Evolutionary conservation across 2,888 invertebrate species (phyloP).

Genomic region (Pyrgus malvae): DNA sequence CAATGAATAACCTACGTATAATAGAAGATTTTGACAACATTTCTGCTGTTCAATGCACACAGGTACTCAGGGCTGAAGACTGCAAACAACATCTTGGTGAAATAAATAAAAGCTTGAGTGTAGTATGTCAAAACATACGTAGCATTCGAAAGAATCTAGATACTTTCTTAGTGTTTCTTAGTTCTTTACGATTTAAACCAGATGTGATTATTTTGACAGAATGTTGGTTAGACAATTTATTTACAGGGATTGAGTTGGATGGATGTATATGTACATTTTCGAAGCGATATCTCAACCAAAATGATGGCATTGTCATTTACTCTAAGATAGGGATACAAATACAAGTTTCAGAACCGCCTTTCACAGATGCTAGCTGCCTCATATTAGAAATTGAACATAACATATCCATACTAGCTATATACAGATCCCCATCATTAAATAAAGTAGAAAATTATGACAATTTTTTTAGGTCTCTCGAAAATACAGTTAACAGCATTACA

Average conservation of each 20-base stretch:
- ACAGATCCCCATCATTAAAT: neutral
- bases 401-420: neutral
- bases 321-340: neutral
- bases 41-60: no score
- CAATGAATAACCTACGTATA: no score
- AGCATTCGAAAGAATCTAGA: neutral
- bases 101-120: no score
- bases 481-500: neutral
- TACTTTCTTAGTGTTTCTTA: neutral
- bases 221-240: neutral
- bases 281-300: neutral
- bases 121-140: neutral
- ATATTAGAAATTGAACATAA: neutral
- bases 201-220: neutral
- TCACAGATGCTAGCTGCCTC: neutral
- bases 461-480: neutral
- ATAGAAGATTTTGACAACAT: no score
- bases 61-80: no score
- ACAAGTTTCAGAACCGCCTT: neutral
- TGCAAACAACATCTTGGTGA: no score
- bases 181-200: neutral
- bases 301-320: neutral
- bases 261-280: no score
- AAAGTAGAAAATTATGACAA: no score
- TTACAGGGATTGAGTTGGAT: no score